phyloP scores from a whole-genome alignment of 1,140 invertebrate species.

The Tyrophagus putrescentiae region DNA sequence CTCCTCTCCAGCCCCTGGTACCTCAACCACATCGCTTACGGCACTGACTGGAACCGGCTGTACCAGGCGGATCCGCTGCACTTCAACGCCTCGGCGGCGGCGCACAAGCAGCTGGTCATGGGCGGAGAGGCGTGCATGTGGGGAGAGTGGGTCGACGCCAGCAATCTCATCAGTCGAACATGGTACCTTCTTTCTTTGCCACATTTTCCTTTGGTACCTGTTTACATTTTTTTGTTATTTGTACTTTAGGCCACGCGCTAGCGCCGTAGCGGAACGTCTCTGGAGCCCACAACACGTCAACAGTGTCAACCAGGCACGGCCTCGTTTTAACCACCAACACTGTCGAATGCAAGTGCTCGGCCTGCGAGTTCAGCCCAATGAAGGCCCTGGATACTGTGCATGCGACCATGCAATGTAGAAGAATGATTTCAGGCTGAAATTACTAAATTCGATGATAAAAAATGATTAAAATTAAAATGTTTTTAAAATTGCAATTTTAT shows the following conservation, averaged over 20 bases:
- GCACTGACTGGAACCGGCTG: slow-evolving; percentile 37
- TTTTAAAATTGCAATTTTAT: too few relatives aligned
- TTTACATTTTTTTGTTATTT: not conserved
- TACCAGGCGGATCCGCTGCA: slow-evolving; percentile 23
- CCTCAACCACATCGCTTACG: slow-evolving; percentile 35
- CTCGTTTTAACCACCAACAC: slow-evolving; percentile 60
- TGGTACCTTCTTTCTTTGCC: too few relatives aligned
- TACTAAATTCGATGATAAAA: too few relatives aligned
- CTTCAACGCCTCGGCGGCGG: not conserved
- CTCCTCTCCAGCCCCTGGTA: slow-evolving; percentile 34
- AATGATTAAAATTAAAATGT: too few relatives aligned
- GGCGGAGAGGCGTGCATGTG: slow-evolving; percentile 19
- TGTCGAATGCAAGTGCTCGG: slow-evolving; percentile 61
- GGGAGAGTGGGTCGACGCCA: slow-evolving; percentile 19
- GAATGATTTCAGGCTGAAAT: too few relatives aligned
- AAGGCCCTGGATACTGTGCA: slow-evolving; percentile 34
- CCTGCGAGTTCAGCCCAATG: slow-evolving; percentile 51
- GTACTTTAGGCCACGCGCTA: slow-evolving; percentile 46
- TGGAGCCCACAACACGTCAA: slow-evolving; percentile 46
- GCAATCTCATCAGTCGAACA: slow-evolving; percentile 25
- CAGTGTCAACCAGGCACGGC: slow-evolving; percentile 34
- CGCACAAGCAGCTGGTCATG: slow-evolving; percentile 5
- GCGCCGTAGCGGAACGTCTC: slow-evolving; percentile 63
- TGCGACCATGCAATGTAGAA: slow-evolving; percentile 27
- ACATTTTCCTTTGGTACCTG: too few relatives aligned